Conservation (phyloP, 1,140 invertebrate genomes). For the Psilanteris sp. region DNA sequence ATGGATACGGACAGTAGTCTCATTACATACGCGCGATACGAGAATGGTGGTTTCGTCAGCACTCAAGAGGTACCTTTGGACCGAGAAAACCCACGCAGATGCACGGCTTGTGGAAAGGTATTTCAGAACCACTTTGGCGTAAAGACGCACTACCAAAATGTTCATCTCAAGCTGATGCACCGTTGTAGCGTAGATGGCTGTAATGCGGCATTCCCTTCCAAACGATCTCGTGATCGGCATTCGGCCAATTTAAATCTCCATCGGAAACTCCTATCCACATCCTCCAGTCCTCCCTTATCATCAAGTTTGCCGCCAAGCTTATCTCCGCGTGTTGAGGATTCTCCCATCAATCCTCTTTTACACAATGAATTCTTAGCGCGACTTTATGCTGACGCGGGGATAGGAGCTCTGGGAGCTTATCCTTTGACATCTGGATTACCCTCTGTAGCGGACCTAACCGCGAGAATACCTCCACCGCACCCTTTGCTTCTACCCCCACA, state of each 20-base stretch:
- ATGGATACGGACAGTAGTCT: conserved; percentile 77
- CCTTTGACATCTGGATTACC: conserved; percentile 66
- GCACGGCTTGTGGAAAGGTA: conserved; percentile 94
- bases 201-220: conserved; percentile 97
- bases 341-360: conserved; percentile 78
- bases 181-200: conserved; percentile 98
- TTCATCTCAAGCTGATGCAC: conserved; percentile 97
- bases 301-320: conserved; percentile 77
- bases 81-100: conserved; percentile 89
- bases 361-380: conserved; percentile 90
- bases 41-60: conserved; percentile 86
- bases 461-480: conserved; percentile 73
- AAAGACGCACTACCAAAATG: conserved; percentile 97
- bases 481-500: conserved; percentile 73
- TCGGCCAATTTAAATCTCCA: conserved; percentile 95
- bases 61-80: conserved; percentile 92
- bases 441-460: conserved; percentile 70
- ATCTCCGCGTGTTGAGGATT: conserved; percentile 74
- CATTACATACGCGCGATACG: conserved; percentile 84
- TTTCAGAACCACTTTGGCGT: conserved; percentile 97
- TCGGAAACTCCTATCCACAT: conserved; percentile 90
- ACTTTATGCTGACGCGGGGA: conserved; percentile 86
- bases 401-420: conserved; percentile 70
- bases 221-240: conserved; percentile 94
- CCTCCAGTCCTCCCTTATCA: conserved; percentile 81